phyloP scores from a whole-genome alignment of 1,140 invertebrate genomes.

The Drosophila nigrodunni region DNA sequence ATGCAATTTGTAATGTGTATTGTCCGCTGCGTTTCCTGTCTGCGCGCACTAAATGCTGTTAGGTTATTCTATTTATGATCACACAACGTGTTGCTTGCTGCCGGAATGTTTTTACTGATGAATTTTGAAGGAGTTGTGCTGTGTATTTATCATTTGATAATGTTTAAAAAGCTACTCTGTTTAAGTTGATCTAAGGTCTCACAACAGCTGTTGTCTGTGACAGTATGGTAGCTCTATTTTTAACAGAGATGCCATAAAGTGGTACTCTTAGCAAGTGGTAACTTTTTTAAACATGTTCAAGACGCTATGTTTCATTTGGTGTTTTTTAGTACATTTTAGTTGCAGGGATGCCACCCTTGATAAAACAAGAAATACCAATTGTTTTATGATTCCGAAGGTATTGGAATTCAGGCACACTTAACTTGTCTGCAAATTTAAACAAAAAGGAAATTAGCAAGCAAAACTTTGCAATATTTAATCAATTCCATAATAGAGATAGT shows the following conservation, averaged over 20 bases:
- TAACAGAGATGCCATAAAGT: too few species aligned
- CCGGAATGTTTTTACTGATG: slow-evolving; percentile 67
- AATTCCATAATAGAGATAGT: slow-evolving; percentile 16
- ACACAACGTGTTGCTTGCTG: slow-evolving; percentile 70
- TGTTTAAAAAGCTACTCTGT: slow-evolving; percentile 55
- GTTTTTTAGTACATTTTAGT: not conserved
- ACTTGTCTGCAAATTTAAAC: slow-evolving; percentile 70
- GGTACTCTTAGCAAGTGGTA: too few species aligned
- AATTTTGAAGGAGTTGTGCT: slow-evolving; percentile 58
- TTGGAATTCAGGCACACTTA: slow-evolving; percentile 44
- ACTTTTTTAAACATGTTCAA: too few species aligned
- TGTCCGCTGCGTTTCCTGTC: slow-evolving; percentile 17
- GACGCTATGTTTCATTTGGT: not conserved
- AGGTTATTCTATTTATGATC: slow-evolving; percentile 45
- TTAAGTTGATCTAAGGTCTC: not conserved
- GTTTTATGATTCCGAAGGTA: not conserved
- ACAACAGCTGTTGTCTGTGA: too few species aligned
- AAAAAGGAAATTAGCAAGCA: slow-evolving; percentile 61
- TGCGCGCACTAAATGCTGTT: slow-evolving; percentile 38
- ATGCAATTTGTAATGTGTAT: slow-evolving; percentile 27
- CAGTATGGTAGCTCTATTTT: too few species aligned
- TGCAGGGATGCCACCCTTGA: not conserved
- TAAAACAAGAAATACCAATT: too few species aligned
- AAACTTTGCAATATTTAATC: slow-evolving; percentile 37
- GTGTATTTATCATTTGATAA: slow-evolving; percentile 31